phyloP scores from a whole-genome alignment of 2,113 vertebrate genomes.

The Acrocephalus kingi region DNA sequence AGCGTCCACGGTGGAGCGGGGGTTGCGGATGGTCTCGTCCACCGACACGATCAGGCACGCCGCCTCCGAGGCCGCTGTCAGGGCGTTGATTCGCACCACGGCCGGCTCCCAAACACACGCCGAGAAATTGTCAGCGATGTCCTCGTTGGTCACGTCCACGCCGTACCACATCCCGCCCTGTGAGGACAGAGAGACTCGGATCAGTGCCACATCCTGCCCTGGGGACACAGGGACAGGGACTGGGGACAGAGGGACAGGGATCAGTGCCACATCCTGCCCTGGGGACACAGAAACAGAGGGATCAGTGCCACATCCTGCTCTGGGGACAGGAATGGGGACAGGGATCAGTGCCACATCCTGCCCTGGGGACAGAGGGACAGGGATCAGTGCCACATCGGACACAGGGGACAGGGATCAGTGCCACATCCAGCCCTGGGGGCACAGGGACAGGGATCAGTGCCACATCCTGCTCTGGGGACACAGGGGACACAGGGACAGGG shows the following conservation, averaged over 20 bases:
- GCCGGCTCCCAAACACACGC: constrained; percentile 95
- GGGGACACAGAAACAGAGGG: background rate
- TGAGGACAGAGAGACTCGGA: background rate
- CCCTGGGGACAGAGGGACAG: constrained; percentile 69
- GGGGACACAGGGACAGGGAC: background rate
- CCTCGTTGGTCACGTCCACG: constrained; percentile 93
- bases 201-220: too few species aligned
- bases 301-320: constrained; percentile 76
- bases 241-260: constrained; percentile 3
- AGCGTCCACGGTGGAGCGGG: constrained; percentile 79
- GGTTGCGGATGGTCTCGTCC: constrained; percentile 96
- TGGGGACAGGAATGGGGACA: background rate
- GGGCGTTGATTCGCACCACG: constrained; percentile 89
- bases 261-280: constrained; percentile 78
- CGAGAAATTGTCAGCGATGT: constrained; percentile 91
- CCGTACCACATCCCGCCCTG: constrained; percentile 94
- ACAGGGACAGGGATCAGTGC: background rate
- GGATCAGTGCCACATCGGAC: constrained; percentile 78
- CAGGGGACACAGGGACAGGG: background rate
- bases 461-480: background rate
- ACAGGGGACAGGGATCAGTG: constrained; percentile 62
- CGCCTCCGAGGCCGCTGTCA: constrained; percentile 92
- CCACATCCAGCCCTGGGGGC: constrained; percentile 70
- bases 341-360: constrained; percentile 77
- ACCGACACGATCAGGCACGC: constrained; percentile 95